Percentiles rank a stretch among this genome's conserved stretches.
Evolutionary conservation across 2,888 invertebrate genomes (phyloP).

Genomic region (Stenurella melanura): DNA sequence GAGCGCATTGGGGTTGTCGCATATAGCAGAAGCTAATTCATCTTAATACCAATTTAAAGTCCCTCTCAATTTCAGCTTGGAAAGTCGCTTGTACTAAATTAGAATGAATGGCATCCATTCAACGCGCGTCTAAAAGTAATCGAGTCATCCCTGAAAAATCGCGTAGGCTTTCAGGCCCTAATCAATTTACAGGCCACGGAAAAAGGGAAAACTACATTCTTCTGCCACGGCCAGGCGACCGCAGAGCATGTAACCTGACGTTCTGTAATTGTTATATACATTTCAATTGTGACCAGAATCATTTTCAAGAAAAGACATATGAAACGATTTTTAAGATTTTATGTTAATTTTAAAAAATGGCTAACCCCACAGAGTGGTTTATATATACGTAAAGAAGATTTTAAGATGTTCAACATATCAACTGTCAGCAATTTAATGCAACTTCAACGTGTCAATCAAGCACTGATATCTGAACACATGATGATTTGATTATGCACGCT

Average conservation of each 20-base stretch:
- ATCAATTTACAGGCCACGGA: slow-evolving; percentile 62
- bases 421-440: too few species aligned
- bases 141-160: slow-evolving; percentile 66
- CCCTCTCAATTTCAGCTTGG: slow-evolving; percentile 57
- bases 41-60: slow-evolving; percentile 60
- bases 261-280: slow-evolving; percentile 39
- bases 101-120: slow-evolving; percentile 64
- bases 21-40: slow-evolving; percentile 56
- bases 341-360: too few species aligned
- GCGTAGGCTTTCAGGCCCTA: slow-evolving; percentile 61
- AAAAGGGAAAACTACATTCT: slow-evolving; percentile 42
- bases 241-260: slow-evolving; percentile 25
- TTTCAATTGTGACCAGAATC: slow-evolving; percentile 8
- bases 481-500: too few species aligned
- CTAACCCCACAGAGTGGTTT: too few species aligned
- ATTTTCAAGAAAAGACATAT: background rate
- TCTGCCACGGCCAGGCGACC: slow-evolving; percentile 40
- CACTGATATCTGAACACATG: too few species aligned
- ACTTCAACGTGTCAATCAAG: too few species aligned
- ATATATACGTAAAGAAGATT: too few species aligned
- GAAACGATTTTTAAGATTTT: too few species aligned
- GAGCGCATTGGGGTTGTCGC: slow-evolving; percentile 31
- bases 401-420: too few species aligned
- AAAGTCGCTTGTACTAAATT: slow-evolving; percentile 61
- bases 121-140: slow-evolving; percentile 62